Conservation (phyloP, 2,113 vertebrate genomes). For the Cryptotis parvus region DNA sequence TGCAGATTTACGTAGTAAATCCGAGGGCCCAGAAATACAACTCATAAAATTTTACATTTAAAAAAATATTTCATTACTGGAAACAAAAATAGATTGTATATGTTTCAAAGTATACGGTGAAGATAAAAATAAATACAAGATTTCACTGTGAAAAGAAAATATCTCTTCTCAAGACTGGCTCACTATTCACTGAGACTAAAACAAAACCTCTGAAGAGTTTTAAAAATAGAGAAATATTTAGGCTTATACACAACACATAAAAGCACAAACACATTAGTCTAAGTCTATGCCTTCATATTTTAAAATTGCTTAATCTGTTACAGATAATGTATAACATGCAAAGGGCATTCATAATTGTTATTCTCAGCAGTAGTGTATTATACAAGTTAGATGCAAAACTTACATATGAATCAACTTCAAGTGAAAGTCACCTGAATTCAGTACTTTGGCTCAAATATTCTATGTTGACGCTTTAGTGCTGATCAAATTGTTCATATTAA, state of each 20-base stretch:
- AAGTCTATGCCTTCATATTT: conserved; percentile 56
- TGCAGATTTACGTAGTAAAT: conserved; percentile 69
- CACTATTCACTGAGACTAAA: conserved; percentile 28
- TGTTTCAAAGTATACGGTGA: conserved; percentile 18
- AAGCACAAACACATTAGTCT: conserved; percentile 50
- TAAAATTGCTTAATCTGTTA: conserved; percentile 57
- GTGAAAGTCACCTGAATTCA: conserved; percentile 6
- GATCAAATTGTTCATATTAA: conserved; percentile 13
- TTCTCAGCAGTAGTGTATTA: conserved; percentile 2
- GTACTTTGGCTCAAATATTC: conserved; percentile 39
- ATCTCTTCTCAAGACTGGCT: not conserved
- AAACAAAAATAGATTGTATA: conserved; percentile 13
- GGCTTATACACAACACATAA: conserved; percentile 4
- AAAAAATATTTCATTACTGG: conserved; percentile 55
- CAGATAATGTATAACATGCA: conserved; percentile 50
- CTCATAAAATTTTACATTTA: conserved; percentile 46
- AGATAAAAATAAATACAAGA: conserved; percentile 32
- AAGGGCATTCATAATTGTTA: conserved; percentile 55
- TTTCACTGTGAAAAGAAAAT: conserved; percentile 27
- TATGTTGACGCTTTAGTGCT: conserved; percentile 40
- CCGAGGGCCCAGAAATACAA: conserved; percentile 48
- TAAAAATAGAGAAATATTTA: conserved; percentile 37
- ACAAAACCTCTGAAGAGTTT: conserved; percentile 39
- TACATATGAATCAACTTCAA: conserved; percentile 44
- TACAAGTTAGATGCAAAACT: conserved; percentile 61